Base-by-base conservation (phyloP, 2,888 invertebrate genomes). In the Temnothorax ravouxi region DNA sequence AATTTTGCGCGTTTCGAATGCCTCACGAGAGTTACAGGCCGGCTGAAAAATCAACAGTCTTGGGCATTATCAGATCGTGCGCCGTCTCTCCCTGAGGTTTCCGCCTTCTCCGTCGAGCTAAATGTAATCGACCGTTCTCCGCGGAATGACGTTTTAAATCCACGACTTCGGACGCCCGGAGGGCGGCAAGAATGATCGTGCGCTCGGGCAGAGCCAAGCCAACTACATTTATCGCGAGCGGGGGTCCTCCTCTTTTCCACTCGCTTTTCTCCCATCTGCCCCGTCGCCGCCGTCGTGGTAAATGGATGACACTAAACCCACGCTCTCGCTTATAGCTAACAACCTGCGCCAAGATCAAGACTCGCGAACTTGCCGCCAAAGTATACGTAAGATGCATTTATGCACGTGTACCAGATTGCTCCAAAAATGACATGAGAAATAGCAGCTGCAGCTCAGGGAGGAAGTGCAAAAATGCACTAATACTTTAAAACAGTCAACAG, bases 271-370 rank as follows among this genome's bases (percentile, higher is more conserved):
- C 62, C 61, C 44, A 62, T 54, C 52, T 79, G 61, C 54, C 56
- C 54, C 56, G 50, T 67, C 72, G 66, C 50, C 25, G 52, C 52
- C 64, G 52, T 52, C 64, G 87, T 41, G 1, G 66, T 77, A 86
- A 89, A 89, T 86, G 83, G 83, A 88, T 86, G 83, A 76, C 84
- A 86, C 86, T 83, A 72, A 86, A 87, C 83, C 76, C 84, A 72
- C 74, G 84, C 85, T 80, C 85, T 80, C 87, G 88, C 84, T 88
- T 86, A 81, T 80, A 86, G 85, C 86, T 88, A 89, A 91, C 89
- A 90, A 88, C 88, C 86, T 77, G 79, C 82, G 80, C 91, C 92
- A 92, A 92, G 91, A 91, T 90, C 91, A 88, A 92, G 89, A 91
- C 91, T 87, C 84, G 89, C 87, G 84, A 15, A 87, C 84, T 89